A percentile compares a stretch with the other conserved stretches of the same genome.
Conservation (phyloP, 30 jellyfish, hydroid and myxozoan species). For the Sanderia malayensis region DNA sequence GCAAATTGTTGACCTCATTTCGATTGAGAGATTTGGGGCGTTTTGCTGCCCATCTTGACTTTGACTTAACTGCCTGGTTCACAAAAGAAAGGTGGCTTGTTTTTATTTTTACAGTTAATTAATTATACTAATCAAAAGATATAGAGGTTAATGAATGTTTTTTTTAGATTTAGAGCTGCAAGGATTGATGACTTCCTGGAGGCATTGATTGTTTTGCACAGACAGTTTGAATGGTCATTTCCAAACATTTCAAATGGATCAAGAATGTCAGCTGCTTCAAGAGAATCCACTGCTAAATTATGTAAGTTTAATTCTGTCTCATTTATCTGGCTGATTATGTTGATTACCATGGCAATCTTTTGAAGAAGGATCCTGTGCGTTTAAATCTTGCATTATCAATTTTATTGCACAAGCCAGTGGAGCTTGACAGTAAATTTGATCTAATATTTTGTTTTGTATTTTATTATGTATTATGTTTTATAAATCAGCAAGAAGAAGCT, state of each 20-base stretch:
- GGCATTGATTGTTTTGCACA: slow-evolving; percentile 73
- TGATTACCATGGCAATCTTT: too few species aligned
- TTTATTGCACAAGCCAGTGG: too few species aligned
- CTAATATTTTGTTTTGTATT: too few species aligned
- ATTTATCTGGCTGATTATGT: too few species aligned
- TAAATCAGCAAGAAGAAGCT: slow-evolving; percentile 57
- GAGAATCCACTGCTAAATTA: slow-evolving; percentile 58
- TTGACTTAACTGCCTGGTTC: slow-evolving; percentile 84
- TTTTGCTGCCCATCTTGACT: slow-evolving; percentile 79
- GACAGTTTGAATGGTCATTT: slow-evolving; percentile 89
- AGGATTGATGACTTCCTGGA: slow-evolving; percentile 70
- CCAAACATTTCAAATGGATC: slow-evolving; percentile 62
- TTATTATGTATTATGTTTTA: too few species aligned
- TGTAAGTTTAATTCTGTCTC: slow-evolving; percentile 46
- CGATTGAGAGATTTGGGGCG: slow-evolving; percentile 81
- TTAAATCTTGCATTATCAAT: too few species aligned
- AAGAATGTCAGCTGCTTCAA: slow-evolving; percentile 37
- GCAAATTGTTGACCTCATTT: slow-evolving; percentile 66
- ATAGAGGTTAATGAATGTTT: neutral
- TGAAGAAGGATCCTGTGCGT: too few species aligned
- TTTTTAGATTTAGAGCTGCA: slow-evolving; percentile 86
- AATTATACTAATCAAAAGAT: too few species aligned
- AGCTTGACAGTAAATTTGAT: too few species aligned
- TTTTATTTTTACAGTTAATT: too few species aligned
- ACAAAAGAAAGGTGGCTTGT: slow-evolving; percentile 83